Conservation (phyloP, 2,113 vertebrate species). For the Raja brachyura region DNA sequence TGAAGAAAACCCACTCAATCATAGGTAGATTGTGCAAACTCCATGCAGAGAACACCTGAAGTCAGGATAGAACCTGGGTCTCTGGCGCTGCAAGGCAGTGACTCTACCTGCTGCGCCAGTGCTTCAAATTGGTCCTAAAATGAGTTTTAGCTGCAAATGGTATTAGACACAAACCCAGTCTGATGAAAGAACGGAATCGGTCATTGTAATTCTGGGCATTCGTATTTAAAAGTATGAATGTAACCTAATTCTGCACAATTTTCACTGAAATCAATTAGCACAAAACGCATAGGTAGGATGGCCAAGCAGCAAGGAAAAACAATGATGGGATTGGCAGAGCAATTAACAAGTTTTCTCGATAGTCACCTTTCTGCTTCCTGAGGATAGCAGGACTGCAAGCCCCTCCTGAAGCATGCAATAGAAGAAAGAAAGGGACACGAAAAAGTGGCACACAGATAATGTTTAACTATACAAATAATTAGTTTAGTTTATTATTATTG, state of each 20-base stretch:
- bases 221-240: not conserved
- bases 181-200: not conserved
- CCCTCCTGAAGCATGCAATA: constrained; percentile 81
- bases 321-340: constrained; percentile 41
- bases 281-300: not conserved
- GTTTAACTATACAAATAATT: too few relatives aligned
- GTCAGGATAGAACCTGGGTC: too few relatives aligned
- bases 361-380: constrained; percentile 96
- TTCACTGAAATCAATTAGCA: not conserved
- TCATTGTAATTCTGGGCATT: not conserved
- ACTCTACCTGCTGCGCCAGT: not conserved
- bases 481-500: too few relatives aligned
- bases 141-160: not conserved
- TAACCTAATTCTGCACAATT: not conserved
- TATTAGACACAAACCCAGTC: not conserved
- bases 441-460: constrained; percentile 31
- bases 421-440: constrained; percentile 59
- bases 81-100: too few relatives aligned
- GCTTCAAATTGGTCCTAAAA: not conserved
- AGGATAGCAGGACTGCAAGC: constrained; percentile 89
- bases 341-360: constrained; percentile 44
- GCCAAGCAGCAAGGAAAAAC: constrained; percentile 41
- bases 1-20: too few relatives aligned
- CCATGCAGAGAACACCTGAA: too few relatives aligned
- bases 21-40: too few relatives aligned